Conservation (phyloP, 1,140 invertebrate genomes). For the Campoletis sonorensis region DNA sequence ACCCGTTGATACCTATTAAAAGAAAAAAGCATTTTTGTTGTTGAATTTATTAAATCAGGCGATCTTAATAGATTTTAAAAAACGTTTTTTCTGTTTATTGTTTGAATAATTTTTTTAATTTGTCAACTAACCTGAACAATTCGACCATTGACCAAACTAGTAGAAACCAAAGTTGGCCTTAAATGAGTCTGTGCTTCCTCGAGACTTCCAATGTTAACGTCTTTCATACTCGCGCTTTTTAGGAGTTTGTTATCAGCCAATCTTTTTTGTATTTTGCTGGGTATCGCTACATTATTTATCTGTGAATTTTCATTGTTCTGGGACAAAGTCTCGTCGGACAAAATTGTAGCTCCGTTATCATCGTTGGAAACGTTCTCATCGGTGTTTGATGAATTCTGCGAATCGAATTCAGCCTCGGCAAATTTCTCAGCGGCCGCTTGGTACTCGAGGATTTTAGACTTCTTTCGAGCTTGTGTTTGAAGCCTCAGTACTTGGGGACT, state of each 20-base stretch:
- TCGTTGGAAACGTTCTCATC: constrained; percentile 37
- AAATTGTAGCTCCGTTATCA: constrained; percentile 23
- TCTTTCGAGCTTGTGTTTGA: constrained; percentile 81
- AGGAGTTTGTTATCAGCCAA: constrained; percentile 51
- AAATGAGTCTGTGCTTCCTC: constrained; percentile 76
- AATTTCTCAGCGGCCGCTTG: constrained; percentile 64
- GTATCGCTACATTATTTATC: constrained; percentile 40
- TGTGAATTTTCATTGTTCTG: constrained; percentile 22
- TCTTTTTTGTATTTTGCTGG: constrained; percentile 49
- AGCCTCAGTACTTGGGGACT: constrained; percentile 86
- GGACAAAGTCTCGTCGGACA: constrained; percentile 23
- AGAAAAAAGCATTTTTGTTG: constrained; percentile 22
- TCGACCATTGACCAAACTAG: constrained; percentile 77
- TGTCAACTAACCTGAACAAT: constrained; percentile 76
- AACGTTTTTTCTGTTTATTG: no score
- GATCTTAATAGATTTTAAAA: no score
- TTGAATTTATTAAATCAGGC: background rate
- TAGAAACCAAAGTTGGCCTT: constrained; percentile 79
- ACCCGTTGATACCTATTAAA: constrained; percentile 79
- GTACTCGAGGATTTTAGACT: constrained; percentile 77
- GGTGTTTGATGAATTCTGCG: constrained; percentile 48
- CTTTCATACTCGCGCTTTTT: constrained; percentile 57
- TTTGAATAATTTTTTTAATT: no score
- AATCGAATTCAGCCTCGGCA: constrained; percentile 57
- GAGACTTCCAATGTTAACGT: constrained; percentile 63